Evolutionary conservation across 2,888 invertebrate genomes (phyloP).

Genomic region (Dolomedes plantarius): DNA sequence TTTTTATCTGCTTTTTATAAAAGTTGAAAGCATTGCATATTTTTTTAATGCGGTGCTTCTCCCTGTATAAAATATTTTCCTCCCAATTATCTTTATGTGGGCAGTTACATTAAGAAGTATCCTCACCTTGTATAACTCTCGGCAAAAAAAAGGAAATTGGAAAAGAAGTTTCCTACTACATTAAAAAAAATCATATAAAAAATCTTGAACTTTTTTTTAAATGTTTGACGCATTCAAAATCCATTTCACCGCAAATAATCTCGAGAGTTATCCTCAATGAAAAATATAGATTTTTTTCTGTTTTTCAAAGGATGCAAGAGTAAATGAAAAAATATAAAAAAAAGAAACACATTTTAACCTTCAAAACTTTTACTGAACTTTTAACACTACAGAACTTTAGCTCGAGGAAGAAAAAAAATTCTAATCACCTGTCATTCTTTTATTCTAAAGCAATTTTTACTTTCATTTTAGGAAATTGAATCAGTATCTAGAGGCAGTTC

Average conservation of each 20-base stretch:
- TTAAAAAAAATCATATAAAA: no score
- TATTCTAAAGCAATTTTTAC: background rate
- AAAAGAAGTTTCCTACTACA: no score
- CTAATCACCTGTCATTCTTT: slow-evolving; percentile 1
- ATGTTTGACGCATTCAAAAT: background rate
- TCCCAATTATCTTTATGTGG: no score
- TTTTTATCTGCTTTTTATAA: no score
- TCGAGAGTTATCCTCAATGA: background rate
- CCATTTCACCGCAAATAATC: background rate
- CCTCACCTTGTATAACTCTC: no score
- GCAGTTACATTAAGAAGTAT: no score
- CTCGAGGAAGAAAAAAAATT: background rate
- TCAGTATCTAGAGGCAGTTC: background rate
- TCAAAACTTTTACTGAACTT: background rate
- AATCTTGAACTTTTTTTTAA: background rate
- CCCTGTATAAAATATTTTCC: no score
- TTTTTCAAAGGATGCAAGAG: background rate
- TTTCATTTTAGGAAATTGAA: background rate
- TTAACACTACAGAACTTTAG: background rate
- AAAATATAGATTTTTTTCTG: background rate
- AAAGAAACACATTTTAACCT: background rate
- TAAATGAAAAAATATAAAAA: background rate
- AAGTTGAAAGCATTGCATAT: no score
- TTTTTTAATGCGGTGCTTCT: no score
- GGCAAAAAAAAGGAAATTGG: no score